These are phyloP conservation scores for Zeugodacus cucurbitae DNA, from an alignment of 1,140 invertebrate genomes.

Conservation along the genomic window DNA sequence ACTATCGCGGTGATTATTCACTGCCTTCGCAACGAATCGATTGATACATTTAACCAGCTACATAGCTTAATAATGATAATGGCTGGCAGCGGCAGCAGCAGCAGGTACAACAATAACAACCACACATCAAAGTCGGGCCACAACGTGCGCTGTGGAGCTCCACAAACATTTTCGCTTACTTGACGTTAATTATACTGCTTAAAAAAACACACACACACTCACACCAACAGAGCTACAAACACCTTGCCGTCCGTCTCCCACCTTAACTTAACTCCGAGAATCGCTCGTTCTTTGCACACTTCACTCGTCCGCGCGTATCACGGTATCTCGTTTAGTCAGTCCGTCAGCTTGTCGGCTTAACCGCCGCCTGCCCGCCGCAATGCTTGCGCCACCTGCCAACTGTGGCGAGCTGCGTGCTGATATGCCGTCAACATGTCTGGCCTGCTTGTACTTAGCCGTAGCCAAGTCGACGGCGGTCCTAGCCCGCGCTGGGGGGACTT, in stretches of 20 bases:
- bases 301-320: neutral
- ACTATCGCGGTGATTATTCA: slow-evolving; percentile 1
- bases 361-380: neutral
- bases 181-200: neutral
- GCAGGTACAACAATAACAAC: neutral
- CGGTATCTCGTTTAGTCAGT: neutral
- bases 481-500: neutral
- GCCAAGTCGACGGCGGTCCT: neutral
- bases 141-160: neutral
- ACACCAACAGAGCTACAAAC: neutral
- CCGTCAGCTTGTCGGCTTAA: neutral
- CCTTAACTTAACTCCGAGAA: neutral
- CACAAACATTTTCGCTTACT: neutral
- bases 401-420: neutral
- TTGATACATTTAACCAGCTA: slow-evolving; percentile 26
- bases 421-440: slow-evolving; percentile 30
- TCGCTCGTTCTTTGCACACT: neutral
- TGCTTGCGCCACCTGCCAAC: neutral
- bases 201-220: neutral
- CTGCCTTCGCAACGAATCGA: slow-evolving; percentile 18
- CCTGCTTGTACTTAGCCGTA: neutral
- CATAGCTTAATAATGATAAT: neutral
- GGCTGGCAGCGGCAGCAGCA: neutral
- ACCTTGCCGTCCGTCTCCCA: neutral
- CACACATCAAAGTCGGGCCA: neutral